Conservation (phyloP, 2,113 vertebrate species). For the Potamarius usumacintae region DNA sequence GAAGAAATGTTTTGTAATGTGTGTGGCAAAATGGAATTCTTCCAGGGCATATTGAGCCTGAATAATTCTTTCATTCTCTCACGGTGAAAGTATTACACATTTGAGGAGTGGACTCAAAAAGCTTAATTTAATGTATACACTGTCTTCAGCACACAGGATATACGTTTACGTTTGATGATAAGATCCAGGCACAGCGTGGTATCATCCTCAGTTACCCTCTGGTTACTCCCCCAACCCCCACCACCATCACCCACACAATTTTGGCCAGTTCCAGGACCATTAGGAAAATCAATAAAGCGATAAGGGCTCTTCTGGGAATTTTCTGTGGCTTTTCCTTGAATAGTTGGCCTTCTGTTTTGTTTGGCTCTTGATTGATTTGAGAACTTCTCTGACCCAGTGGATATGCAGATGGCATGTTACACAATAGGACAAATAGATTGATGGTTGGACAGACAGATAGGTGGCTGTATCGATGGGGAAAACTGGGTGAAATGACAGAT, state of each 20-base stretch:
- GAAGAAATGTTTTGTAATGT: background rate
- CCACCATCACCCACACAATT: background rate
- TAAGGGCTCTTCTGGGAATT: slow-evolving; percentile 23
- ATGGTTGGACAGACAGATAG: background rate
- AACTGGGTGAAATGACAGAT: background rate
- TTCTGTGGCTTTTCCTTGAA: background rate
- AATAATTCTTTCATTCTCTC: background rate
- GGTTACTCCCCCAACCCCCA: background rate
- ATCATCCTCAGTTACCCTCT: background rate
- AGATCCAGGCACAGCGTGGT: slow-evolving; percentile 34
- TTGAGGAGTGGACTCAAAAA: background rate
- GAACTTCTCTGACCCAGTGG: slow-evolving; percentile 10
- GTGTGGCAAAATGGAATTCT: background rate
- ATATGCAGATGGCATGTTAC: background rate
- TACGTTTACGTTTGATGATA: slow-evolving; percentile 33
- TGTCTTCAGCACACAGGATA: slow-evolving; percentile 1
- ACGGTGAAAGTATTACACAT: background rate
- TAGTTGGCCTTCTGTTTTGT: slow-evolving; percentile 13
- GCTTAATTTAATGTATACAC: background rate
- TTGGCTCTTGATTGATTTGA: slow-evolving; percentile 23
- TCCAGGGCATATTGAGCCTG: background rate
- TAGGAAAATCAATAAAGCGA: slow-evolving; percentile 4
- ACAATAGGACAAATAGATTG: background rate
- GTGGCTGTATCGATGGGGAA: background rate
- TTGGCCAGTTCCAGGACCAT: slow-evolving; percentile 12